Evolutionary conservation across 53 echinoderm and acorn worm genomes (phyloP), one percentile per base, ranked within the genome.

Genomic region (Echinometra lucunter): DNA sequence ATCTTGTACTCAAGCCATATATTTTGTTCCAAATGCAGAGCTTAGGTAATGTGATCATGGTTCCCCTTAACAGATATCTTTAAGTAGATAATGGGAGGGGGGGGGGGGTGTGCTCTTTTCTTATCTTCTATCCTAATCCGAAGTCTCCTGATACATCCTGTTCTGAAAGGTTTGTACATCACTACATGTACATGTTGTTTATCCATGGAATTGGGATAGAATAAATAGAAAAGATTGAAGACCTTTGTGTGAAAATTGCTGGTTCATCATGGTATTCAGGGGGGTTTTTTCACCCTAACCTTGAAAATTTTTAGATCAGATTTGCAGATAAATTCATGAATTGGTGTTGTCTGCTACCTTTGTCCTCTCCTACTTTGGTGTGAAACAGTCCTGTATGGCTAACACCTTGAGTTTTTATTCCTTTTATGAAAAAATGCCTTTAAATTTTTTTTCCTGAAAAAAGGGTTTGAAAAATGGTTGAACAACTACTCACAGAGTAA

Each of bases 311-410:
- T 85, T 28, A 8, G 85, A 85, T 85, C 85, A 49, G 49, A 27
- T 49, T 25, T 18, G 10, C 28, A 49, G 49, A 47, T 85, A 85
- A 85, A 85, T 49, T 85, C 49, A 30, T 81, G 17, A 81, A 85
- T 85, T 85, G 85, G 85, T 85, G n/a, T n/a, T n/a, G 85, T 85
- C 85, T 85, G n/a, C n/a, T 85, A 47, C 85, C n/a, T 37, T 49
- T 45, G 37, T 85, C 28, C 85, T 28, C 11, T 85, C 82, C 17
- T 45, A 74, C 9, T 19, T 38, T 19, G 78, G 78, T 78, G 78
- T 78, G 35, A 23, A 78, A 78, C 78, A 8, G 42, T 38, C 40
- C 38, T 78, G 19, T 38, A 38, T 40, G 23, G 27, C n/a, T 13
- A 30, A 53, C 85, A 85, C 85, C 42, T 85, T 53, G 47, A 49